A percentile compares a stretch with the other conserved stretches of the same genome.
These are phyloP conservation scores for Tribolium freemani DNA, from an alignment of 2,888 invertebrate genomes.

Conservation along the genomic window DNA sequence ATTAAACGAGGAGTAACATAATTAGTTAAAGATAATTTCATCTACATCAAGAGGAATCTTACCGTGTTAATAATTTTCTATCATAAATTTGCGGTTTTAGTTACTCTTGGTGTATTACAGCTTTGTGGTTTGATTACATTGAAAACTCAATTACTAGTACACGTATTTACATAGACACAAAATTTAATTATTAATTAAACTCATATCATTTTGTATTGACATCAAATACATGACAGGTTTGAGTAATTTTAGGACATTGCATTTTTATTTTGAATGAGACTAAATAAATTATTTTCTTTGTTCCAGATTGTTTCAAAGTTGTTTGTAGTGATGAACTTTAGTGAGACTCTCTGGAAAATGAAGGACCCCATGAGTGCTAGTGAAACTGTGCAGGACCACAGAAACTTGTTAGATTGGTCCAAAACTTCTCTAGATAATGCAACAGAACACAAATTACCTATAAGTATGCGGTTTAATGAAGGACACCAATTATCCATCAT, in stretches of 20 bases:
- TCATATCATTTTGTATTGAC: no score
- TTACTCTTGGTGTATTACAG: neutral
- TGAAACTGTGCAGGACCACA: constrained; percentile 63
- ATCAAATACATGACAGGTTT: no score
- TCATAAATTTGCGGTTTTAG: neutral
- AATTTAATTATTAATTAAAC: no score
- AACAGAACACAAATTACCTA: constrained; percentile 68
- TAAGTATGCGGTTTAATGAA: constrained; percentile 89
- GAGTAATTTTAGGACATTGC: no score
- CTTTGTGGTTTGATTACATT: neutral
- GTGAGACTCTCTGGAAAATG: constrained; percentile 28
- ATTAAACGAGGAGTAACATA: neutral
- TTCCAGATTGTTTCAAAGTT: constrained; percentile 6
- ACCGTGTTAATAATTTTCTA: neutral
- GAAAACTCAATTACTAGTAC: neutral
- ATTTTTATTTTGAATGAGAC: no score
- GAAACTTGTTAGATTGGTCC: constrained; percentile 61
- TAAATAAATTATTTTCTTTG: neutral
- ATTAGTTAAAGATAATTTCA: neutral
- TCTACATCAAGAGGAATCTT: neutral
- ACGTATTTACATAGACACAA: no score
- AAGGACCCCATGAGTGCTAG: constrained; percentile 52
- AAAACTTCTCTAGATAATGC: constrained; percentile 53
- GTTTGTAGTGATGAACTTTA: constrained; percentile 13
- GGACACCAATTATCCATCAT: constrained; percentile 87